phyloP scores from a whole-genome alignment of 2,888 invertebrate genomes.

The Agelastica alni region DNA sequence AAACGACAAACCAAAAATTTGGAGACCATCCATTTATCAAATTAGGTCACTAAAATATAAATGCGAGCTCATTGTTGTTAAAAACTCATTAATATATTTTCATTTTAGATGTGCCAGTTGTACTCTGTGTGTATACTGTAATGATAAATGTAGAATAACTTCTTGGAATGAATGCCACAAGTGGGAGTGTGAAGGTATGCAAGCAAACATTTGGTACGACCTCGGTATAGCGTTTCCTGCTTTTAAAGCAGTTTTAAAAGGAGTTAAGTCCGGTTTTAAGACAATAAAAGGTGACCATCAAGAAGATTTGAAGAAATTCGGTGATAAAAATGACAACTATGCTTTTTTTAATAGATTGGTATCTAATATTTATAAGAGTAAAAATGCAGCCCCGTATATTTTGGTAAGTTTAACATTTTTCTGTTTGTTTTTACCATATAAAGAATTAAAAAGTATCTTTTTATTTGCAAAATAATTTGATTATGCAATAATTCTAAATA shows the following conservation, averaged over 20 bases:
- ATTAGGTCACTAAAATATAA: no score
- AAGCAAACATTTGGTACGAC: conserved; percentile 66
- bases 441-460: no score
- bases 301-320: conserved; percentile 55
- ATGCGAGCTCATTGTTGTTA: no score
- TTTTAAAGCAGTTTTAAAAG: conserved; percentile 68
- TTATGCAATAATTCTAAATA: no score
- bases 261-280: conserved; percentile 49
- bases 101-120: conserved; percentile 68
- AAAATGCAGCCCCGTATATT: conserved; percentile 69
- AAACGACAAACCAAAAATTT: no score
- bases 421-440: no score
- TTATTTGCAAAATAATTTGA: no score
- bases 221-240: conserved; percentile 81
- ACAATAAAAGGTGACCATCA: conserved; percentile 53
- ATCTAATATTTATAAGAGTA: conserved; percentile 73
- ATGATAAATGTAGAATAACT: conserved; percentile 63
- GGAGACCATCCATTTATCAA: no score
- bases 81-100: conserved; percentile 2
- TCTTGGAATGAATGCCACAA: conserved; percentile 66
- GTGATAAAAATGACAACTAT: conserved; percentile 58
- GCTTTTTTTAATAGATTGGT: conserved; percentile 72
- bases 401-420: conserved; percentile 68
- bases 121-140: conserved; percentile 70
- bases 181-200: conserved; percentile 73